phyloP scores from a whole-genome alignment of 2,113 vertebrate genomes.

The Rhinolophus sinicus region DNA sequence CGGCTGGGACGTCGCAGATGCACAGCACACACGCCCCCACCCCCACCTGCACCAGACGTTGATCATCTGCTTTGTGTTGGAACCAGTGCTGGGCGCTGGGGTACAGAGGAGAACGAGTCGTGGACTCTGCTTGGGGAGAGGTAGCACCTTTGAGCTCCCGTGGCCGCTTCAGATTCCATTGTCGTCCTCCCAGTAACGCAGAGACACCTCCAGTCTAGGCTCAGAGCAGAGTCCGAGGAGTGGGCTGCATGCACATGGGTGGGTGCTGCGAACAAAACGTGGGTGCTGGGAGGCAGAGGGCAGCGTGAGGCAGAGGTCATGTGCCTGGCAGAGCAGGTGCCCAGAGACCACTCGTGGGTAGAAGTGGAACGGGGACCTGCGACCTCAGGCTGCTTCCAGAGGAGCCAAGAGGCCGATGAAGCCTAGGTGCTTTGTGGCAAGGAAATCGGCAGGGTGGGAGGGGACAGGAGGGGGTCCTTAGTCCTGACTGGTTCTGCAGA shows the following conservation, averaged over 20 bases:
- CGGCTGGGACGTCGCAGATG: neutral
- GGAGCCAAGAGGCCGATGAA: neutral
- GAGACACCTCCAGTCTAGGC: neutral
- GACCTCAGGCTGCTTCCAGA: neutral
- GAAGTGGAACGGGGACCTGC: neutral
- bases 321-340: neutral
- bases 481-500: neutral
- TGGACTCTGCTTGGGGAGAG: neutral
- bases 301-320: neutral
- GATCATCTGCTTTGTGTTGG: neutral
- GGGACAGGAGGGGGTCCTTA: neutral
- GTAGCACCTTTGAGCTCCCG: neutral
- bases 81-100: neutral
- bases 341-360: neutral
- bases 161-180: neutral
- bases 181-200: neutral
- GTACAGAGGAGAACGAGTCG: neutral
- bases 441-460: neutral
- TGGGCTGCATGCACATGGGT: neutral
- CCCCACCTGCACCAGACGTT: fast-evolving
- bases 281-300: neutral
- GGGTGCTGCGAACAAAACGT: neutral
- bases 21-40: neutral
- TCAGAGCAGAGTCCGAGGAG: neutral
- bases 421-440: neutral